Base-by-base conservation (phyloP, 1,140 invertebrate genomes). In the Seison nebaliae region DNA sequence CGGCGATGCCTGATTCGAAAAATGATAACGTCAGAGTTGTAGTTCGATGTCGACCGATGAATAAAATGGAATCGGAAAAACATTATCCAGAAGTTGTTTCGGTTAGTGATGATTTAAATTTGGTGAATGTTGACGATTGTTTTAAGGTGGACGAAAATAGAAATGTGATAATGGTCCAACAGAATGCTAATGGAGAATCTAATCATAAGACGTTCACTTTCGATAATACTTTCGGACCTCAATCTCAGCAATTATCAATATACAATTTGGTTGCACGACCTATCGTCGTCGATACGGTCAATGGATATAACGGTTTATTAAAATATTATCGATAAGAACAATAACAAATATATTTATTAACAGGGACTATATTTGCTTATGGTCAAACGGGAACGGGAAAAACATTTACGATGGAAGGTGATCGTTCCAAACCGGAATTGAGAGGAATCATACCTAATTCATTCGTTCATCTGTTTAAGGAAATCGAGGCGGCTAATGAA, bases 21-120 rank as follows among this genome's bases (percentile, higher is more conserved):
- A n/a, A n/a, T n/a, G 79, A 84, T 62, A 68, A 71, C 45, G 78
- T 84, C 14, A 77, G 76, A 63, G 78, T 84, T 11, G 73, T 83
- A 32, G 76, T 81, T 41, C 65, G 79, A 60, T 84, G 78, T 65
- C 70, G 80, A 23, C 80, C 80, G 12, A 74, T 81, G 66, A 79
- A 77, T 60, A 56, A 61, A 29, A 63, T 71, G 45, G 76, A 79
- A 60, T 67, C 65, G 35, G 62, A 66, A 28, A 51, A 72, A 15
- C 70, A 72, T 38, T 73, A 72, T 54, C 66, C 72, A 55, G 30
- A 40, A 72, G 71, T 57, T 57, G 42, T 36, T 38, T 24, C 24
- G 36, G 36, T 36, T 42, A 35, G 16, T 32, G 34, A n/a, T 35
- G 7, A 34, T 14, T 24, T n/a, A 31, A 24, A 29, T 11, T 28